A percentile compares a stretch with the other conserved stretches of the same genome.
These are phyloP conservation scores for Lagocephalus sceleratus DNA, from an alignment of 2,797 vertebrate genomes.

Conservation along the genomic window DNA sequence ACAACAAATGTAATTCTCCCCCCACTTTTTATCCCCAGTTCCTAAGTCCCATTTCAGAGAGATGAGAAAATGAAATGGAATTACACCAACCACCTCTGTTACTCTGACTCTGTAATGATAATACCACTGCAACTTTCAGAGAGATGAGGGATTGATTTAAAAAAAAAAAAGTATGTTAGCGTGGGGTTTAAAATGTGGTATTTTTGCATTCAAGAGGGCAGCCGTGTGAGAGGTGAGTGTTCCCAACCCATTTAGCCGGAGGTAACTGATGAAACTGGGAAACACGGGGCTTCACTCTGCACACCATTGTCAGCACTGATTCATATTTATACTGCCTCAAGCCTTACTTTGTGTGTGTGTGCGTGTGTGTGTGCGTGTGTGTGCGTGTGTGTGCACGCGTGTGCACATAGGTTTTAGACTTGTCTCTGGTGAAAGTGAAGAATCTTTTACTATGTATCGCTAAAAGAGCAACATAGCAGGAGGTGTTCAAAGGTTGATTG, in stretches of 20 bases:
- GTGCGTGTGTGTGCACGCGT: not conserved
- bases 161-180: not conserved
- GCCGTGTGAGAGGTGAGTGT: slow-evolving; percentile 65
- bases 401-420: slow-evolving; percentile 15
- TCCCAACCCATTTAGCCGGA: slow-evolving; percentile 69
- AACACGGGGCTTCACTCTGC: slow-evolving; percentile 63
- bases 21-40: not conserved
- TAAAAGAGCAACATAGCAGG: slow-evolving; percentile 23
- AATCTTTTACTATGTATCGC: not conserved
- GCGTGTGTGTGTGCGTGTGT: slow-evolving; percentile 6
- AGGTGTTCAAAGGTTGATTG: slow-evolving; percentile 31
- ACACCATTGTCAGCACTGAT: slow-evolving; percentile 66
- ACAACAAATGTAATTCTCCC: not conserved
- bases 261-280: slow-evolving; percentile 71
- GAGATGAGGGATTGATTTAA: slow-evolving; percentile 8
- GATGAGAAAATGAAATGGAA: not conserved
- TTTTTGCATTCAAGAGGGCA: slow-evolving; percentile 66
- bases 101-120: not conserved
- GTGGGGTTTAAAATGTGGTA: slow-evolving; percentile 44
- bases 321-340: slow-evolving; percentile 66
- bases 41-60: not conserved
- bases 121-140: slow-evolving; percentile 5
- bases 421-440: slow-evolving; percentile 21
- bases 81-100: not conserved
- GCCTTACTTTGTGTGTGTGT: slow-evolving; percentile 57